A percentile compares a stretch with the other conserved stretches of the same genome.
Conservation (phyloP, 2,888 invertebrate genomes). For the Phortica okadai region DNA sequence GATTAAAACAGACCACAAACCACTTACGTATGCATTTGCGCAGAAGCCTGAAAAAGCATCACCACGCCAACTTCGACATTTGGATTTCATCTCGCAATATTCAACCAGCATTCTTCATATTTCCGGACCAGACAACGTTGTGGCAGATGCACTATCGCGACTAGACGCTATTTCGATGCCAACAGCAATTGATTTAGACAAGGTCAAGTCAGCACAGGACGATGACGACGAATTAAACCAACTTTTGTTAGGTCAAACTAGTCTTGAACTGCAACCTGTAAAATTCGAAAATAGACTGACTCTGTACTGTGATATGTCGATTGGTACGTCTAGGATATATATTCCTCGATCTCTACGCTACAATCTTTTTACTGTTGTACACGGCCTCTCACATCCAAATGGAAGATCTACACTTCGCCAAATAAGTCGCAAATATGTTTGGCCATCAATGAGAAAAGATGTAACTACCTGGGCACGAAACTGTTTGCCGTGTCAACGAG, state of each 20-base stretch:
- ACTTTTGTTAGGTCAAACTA: background rate
- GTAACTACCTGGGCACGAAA: background rate
- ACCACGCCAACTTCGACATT: no score
- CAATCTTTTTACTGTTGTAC: background rate
- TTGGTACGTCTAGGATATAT: background rate
- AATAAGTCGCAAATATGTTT: background rate
- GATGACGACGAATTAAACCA: background rate
- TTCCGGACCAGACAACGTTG: conserved; percentile 25
- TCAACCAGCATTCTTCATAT: conserved; percentile 35
- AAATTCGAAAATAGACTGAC: background rate
- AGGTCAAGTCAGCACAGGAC: background rate
- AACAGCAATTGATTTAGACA: background rate
- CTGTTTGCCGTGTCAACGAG: background rate
- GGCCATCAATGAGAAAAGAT: background rate
- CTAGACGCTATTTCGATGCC: conserved; percentile 33
- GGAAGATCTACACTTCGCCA: background rate
- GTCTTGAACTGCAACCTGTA: background rate
- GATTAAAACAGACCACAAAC: no score
- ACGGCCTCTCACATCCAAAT: background rate
- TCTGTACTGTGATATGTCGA: background rate
- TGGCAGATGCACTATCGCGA: conserved; percentile 40
- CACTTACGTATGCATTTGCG: no score
- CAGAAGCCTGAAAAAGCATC: no score
- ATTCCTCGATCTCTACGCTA: background rate
- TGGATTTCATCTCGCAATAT: conserved; percentile 36